Conservation (phyloP, 2,113 vertebrate species). For the Pachycephala philippinensis region DNA sequence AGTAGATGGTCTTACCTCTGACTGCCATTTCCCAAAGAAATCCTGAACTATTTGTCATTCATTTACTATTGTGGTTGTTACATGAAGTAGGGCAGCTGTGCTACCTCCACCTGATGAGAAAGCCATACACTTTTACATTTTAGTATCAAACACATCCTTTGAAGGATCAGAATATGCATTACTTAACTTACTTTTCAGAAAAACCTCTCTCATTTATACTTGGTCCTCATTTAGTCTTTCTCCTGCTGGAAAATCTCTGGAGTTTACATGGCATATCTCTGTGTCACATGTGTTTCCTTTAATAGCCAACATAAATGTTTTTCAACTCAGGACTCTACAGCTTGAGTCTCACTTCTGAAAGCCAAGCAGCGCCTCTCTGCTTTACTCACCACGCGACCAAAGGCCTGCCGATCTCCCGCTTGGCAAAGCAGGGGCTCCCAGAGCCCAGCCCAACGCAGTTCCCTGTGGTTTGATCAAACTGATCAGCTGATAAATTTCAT, state of each 20-base stretch:
- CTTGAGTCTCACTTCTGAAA: neutral
- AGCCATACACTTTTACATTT: neutral
- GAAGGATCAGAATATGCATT: neutral
- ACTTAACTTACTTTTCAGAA: neutral
- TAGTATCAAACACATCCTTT: neutral
- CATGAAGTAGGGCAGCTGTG: neutral
- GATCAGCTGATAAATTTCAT: neutral
- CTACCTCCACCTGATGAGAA: neutral
- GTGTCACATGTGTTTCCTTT: conserved; percentile 4
- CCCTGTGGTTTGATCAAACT: rapidly evolving
- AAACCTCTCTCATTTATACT: neutral
- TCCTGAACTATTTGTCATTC: neutral
- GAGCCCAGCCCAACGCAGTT: neutral
- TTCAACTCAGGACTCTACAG: conserved; percentile 3
- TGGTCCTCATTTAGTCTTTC: neutral
- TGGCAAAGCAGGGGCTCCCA: neutral
- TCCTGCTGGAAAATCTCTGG: conserved; percentile 12
- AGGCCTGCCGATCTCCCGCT: neutral
- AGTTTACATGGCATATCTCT: neutral
- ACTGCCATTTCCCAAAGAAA: neutral
- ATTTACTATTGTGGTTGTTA: neutral
- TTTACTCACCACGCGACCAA: neutral
- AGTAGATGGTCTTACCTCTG: neutral
- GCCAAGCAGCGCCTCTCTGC: neutral
- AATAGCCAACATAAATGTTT: conserved; percentile 55